phyloP scores from a whole-genome alignment of 1,140 invertebrate species.

The Bombus confusus region DNA sequence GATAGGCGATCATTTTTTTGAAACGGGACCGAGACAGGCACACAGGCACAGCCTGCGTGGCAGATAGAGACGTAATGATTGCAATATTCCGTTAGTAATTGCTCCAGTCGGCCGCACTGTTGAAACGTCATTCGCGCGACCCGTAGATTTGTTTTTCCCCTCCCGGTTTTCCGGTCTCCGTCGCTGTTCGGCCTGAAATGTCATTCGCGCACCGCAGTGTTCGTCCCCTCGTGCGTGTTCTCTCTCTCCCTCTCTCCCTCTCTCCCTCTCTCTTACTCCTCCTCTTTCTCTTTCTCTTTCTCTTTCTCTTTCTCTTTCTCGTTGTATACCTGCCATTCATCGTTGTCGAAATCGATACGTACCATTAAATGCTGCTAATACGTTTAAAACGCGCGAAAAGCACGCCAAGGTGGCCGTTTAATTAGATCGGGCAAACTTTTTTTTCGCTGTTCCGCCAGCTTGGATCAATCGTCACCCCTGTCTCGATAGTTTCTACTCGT shows the following conservation, averaged over 20 bases:
- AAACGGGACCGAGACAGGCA: conserved; percentile 39
- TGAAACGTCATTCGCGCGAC: conserved; percentile 65
- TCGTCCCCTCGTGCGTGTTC: conserved; percentile 4
- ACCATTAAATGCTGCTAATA: conserved; percentile 57
- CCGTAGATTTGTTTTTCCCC: conserved; percentile 67
- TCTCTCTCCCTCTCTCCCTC: neutral
- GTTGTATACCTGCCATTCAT: conserved; percentile 51
- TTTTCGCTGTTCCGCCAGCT: conserved; percentile 6
- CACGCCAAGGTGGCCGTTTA: conserved; percentile 30
- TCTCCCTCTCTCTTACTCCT: neutral
- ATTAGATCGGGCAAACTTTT: conserved; percentile 52
- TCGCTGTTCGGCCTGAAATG: conserved; percentile 54
- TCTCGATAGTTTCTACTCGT: neutral
- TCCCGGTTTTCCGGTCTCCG: conserved; percentile 25
- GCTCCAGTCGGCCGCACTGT: conserved; percentile 65
- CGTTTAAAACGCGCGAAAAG: conserved; percentile 57
- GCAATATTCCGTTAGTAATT: conserved; percentile 68
- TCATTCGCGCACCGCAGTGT: conserved; percentile 52
- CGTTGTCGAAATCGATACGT: conserved; percentile 60
- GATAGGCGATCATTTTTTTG: conserved; percentile 58
- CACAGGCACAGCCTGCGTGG: conserved; percentile 8
- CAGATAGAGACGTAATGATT: conserved; percentile 68
- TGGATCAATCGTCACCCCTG: neutral
- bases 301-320: too few species aligned
- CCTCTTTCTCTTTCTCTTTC: neutral